phyloP scores from a whole-genome alignment of 2,888 invertebrate genomes.

The Napeogenes inachia region DNA sequence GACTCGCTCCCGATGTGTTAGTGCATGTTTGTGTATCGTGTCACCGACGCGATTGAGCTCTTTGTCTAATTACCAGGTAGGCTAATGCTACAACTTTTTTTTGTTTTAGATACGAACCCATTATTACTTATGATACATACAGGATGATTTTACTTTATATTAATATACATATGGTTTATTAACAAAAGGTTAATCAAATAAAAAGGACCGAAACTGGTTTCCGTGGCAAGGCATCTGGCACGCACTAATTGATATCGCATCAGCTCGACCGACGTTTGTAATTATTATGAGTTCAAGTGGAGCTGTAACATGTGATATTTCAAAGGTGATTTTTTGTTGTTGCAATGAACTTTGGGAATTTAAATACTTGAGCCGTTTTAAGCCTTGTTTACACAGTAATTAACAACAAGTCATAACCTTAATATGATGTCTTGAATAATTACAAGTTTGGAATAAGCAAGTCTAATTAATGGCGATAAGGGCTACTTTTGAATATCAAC shows the following conservation, averaged over 20 bases:
- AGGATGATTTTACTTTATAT: conserved; percentile 7
- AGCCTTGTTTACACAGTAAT: neutral
- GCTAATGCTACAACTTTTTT: conserved; percentile 56
- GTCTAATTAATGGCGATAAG: conserved; percentile 19
- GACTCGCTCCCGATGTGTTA: conserved; percentile 49
- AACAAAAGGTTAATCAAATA: conserved; percentile 33
- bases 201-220: conserved; percentile 68
- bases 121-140: conserved; percentile 2
- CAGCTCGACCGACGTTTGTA: conserved; percentile 57
- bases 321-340: conserved; percentile 5
- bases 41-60: conserved; percentile 65
- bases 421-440: conserved; percentile 4
- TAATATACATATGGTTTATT: conserved; percentile 13
- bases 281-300: conserved; percentile 42
- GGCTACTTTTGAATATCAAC: conserved; percentile 12
- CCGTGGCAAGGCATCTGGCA: conserved; percentile 67
- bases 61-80: conserved; percentile 75
- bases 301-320: conserved; percentile 22
- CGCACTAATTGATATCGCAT: conserved; percentile 70
- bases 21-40: conserved; percentile 63
- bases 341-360: conserved; percentile 1
- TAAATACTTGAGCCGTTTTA: neutral
- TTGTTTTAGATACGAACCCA: conserved; percentile 11
- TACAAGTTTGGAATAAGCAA: neutral
- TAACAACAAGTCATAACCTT: neutral